Percentiles rank a stretch among this genome's conserved stretches.
Evolutionary conservation across 2,888 invertebrate species (phyloP).

Genomic region (Isoperla grammatica): DNA sequence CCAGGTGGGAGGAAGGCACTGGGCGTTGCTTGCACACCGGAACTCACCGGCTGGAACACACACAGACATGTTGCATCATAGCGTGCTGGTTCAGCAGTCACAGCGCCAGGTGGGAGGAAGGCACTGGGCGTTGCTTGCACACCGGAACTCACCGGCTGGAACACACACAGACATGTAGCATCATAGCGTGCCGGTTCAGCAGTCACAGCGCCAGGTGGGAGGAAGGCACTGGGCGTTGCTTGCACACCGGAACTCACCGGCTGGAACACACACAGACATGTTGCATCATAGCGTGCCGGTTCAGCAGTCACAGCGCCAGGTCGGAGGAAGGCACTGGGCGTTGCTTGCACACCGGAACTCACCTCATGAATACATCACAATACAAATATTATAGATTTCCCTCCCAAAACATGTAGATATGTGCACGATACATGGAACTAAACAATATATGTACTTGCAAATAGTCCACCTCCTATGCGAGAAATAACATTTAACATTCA

Average conservation of each 20-base stretch:
- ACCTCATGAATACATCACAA: too few relatives aligned
- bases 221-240: slow-evolving; percentile 39
- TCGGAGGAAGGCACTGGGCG: slow-evolving; percentile 39
- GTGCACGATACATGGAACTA: too few relatives aligned
- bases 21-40: slow-evolving; percentile 33
- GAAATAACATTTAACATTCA: too few relatives aligned
- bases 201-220: slow-evolving; percentile 47
- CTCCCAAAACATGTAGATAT: too few relatives aligned
- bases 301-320: slow-evolving; percentile 49
- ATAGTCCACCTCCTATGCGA: too few relatives aligned
- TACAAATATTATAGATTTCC: too few relatives aligned
- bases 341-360: slow-evolving; percentile 38
- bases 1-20: slow-evolving; percentile 44
- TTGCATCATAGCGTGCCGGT: too few relatives aligned
- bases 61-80: too few relatives aligned
- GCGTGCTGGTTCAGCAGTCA: too few relatives aligned
- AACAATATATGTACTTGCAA: too few relatives aligned
- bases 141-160: slow-evolving; percentile 40
- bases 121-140: slow-evolving; percentile 35
- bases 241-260: slow-evolving; percentile 40
- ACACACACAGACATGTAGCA: too few relatives aligned
- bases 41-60: slow-evolving; percentile 39
- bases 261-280: too few relatives aligned
- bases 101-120: slow-evolving; percentile 46
- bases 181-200: slow-evolving; percentile 46